Percentiles rank a stretch among this genome's conserved stretches.
phyloP scores from a whole-genome alignment of 2,888 invertebrate species.

The Rhagophthalmus giganteus region DNA sequence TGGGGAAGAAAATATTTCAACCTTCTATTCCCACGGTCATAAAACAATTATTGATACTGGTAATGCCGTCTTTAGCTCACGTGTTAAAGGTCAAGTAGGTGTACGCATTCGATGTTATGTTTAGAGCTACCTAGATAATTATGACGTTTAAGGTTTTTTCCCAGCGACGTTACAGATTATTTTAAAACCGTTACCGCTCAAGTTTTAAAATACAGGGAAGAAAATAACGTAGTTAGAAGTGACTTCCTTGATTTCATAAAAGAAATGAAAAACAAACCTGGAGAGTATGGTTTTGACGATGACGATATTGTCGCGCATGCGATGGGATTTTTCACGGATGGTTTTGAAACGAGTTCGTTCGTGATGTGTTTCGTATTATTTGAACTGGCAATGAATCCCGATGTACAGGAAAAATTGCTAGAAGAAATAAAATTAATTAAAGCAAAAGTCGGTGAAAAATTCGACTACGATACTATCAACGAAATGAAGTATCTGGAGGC shows the following conservation, averaged over 20 bases:
- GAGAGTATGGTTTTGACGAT: slow-evolving; percentile 36
- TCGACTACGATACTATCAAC: slow-evolving; percentile 53
- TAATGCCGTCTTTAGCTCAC: slow-evolving; percentile 40
- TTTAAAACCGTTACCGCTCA: slow-evolving; percentile 45
- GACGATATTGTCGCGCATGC: slow-evolving; percentile 49
- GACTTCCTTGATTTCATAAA: slow-evolving; percentile 55
- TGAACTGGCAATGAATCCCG: slow-evolving; percentile 51
- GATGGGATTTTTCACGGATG: slow-evolving; percentile 55
- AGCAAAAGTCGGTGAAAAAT: slow-evolving; percentile 41
- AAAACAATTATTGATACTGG: slow-evolving; percentile 33
- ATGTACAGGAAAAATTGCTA: slow-evolving; percentile 53
- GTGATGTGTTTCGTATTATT: slow-evolving; percentile 51
- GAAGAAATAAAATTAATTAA: slow-evolving; percentile 48
- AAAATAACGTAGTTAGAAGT: slow-evolving; percentile 49
- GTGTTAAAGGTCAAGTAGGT: slow-evolving; percentile 35
- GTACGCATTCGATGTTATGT: too few species aligned
- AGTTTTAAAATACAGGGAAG: slow-evolving; percentile 49
- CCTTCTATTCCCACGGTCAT: slow-evolving; percentile 38
- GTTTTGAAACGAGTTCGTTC: slow-evolving; percentile 56
- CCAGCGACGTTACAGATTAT: slow-evolving; percentile 43
- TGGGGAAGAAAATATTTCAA: slow-evolving; percentile 44
- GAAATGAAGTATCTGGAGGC: slow-evolving; percentile 57
- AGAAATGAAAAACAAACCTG: slow-evolving; percentile 40
- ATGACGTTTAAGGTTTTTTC: slow-evolving; percentile 31
- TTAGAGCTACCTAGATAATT: neutral